phyloP scores from a whole-genome alignment of 2,797 vertebrate genomes.

The Argyrosomus regius region DNA sequence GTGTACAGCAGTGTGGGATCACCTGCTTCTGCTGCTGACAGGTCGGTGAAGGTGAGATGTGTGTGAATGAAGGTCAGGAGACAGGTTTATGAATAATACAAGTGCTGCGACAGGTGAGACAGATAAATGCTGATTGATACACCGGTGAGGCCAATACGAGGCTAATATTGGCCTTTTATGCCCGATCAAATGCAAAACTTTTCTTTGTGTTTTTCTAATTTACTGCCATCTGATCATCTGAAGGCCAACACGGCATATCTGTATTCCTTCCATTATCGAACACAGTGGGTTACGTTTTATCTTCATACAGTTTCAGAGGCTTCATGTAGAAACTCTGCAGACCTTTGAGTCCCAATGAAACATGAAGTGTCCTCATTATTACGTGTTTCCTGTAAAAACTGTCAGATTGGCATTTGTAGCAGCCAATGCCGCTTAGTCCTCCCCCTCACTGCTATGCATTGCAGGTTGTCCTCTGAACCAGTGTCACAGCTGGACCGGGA shows the following conservation, averaged over 20 bases:
- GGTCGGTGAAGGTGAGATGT: constrained; percentile 31
- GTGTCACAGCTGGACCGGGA: no score
- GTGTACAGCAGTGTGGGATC: not conserved
- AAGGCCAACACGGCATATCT: no score
- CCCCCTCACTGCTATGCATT: no score
- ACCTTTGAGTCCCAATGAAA: no score
- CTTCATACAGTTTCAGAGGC: not conserved
- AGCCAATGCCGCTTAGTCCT: no score
- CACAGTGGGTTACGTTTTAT: not conserved
- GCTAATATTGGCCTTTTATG: not conserved
- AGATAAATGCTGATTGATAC: constrained; percentile 1
- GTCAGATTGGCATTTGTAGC: no score
- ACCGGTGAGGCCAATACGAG: not conserved
- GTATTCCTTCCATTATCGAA: not conserved
- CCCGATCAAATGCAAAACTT: not conserved
- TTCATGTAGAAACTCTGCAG: not conserved
- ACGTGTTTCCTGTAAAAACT: no score
- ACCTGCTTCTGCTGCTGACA: constrained; percentile 38
- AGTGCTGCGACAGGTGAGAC: constrained; percentile 19
- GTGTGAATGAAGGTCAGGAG: constrained; percentile 25
- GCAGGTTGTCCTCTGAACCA: no score
- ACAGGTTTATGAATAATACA: constrained; percentile 47
- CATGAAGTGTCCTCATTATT: no score
- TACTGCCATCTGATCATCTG: not conserved
- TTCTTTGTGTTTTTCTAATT: not conserved